Percentiles rank a stretch among this genome's conserved stretches.
Evolutionary conservation across 2,797 vertebrate species (phyloP).

Genomic region (Harpia harpyja): DNA sequence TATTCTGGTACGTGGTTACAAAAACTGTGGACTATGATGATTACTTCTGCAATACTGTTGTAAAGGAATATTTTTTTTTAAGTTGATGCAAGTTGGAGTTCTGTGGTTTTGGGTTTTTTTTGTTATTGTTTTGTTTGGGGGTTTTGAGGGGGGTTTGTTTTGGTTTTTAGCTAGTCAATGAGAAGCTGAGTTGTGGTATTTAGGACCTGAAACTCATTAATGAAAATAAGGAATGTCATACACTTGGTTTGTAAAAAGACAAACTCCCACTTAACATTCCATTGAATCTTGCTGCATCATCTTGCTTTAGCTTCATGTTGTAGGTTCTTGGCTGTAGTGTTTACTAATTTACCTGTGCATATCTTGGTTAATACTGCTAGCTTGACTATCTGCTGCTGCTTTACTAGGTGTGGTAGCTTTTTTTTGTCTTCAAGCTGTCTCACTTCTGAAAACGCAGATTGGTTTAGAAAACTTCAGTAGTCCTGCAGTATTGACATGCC

Average conservation of each 20-base stretch:
- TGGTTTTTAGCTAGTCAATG: neutral
- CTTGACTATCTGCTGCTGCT: neutral
- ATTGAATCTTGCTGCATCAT: neutral
- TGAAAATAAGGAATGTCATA: neutral
- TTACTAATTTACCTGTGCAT: neutral
- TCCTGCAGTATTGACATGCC: accelerated
- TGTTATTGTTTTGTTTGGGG: neutral
- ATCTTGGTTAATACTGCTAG: neutral
- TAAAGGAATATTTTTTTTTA: neutral
- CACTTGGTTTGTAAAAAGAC: neutral
- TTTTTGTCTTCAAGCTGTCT: neutral
- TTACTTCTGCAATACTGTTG: neutral
- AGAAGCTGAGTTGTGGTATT: neutral
- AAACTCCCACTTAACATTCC: neutral
- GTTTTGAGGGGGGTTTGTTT: too few relatives aligned
- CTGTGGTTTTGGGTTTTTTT: neutral
- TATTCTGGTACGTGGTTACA: neutral
- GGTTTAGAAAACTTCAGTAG: accelerated
- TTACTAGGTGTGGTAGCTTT: neutral
- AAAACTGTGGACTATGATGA: neutral
- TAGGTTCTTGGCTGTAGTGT: neutral
- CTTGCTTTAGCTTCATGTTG: neutral
- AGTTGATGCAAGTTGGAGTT: neutral
- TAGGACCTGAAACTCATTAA: neutral
- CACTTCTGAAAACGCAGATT: neutral